These are phyloP conservation scores for Palythoa caribaeorum DNA, from an alignment of 92 coral and sea anemone species.

Conservation along the genomic window DNA sequence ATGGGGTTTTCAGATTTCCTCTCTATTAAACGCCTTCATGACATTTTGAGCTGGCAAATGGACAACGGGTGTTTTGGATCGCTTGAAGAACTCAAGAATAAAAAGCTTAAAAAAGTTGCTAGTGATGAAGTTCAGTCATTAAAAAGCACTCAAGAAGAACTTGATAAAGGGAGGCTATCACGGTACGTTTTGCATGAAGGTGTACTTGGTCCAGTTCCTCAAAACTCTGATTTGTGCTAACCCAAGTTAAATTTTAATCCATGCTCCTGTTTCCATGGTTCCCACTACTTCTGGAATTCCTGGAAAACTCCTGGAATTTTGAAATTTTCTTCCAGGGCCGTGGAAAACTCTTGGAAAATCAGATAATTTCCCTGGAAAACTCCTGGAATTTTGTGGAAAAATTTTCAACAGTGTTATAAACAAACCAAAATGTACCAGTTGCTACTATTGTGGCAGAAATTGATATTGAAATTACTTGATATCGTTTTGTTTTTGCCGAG, in stretches of 20 bases:
- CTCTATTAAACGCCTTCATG: conserved; percentile 58
- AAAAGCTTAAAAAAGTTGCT: conserved; percentile 13
- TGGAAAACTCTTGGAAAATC: no score
- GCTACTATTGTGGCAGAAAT: no score
- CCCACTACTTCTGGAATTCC: no score
- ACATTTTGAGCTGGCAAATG: conserved; percentile 80
- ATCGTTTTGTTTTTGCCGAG: no score
- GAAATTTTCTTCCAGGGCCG: no score
- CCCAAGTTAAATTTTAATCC: background rate
- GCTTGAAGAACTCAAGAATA: conserved; percentile 16
- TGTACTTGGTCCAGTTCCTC: background rate
- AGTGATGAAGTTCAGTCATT: background rate
- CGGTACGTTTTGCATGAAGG: conserved; percentile 25
- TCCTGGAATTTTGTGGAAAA: no score
- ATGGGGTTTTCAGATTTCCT: conserved; percentile 81
- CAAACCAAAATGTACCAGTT: no score
- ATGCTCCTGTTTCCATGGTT: no score
- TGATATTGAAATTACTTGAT: no score
- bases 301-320: no score
- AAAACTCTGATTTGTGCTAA: background rate
- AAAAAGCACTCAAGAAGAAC: background rate
- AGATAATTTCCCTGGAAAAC: no score
- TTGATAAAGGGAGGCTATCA: background rate
- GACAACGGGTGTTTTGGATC: conserved; percentile 80
- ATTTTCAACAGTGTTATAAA: no score